Conservation (phyloP, 2,888 invertebrate genomes). For the Nasonia oneida region DNA sequence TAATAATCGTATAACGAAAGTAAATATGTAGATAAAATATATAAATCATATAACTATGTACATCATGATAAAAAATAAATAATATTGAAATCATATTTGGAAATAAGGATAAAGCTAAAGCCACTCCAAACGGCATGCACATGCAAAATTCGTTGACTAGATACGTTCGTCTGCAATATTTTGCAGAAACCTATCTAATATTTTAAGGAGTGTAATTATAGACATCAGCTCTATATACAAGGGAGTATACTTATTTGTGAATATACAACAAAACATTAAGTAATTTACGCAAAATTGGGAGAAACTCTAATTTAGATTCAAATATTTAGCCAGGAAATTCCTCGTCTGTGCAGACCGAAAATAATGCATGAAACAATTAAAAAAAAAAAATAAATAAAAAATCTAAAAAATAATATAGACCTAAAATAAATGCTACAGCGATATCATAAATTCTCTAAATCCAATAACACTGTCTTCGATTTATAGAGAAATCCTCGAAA, state of each 20-base stretch:
- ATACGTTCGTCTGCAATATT: neutral
- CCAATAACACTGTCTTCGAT: neutral
- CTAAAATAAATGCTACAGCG: too few relatives aligned
- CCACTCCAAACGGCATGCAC: constrained; percentile 62
- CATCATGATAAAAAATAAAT: neutral
- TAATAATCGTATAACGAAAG: constrained; percentile 12
- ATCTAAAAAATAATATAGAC: neutral
- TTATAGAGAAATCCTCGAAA: neutral
- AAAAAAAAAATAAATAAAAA: neutral
- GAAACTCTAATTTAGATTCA: neutral
- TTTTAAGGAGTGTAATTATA: neutral
- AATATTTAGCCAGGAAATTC: neutral
- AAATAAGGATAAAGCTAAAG: constrained; percentile 63
- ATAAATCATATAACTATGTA: neutral
- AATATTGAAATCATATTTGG: constrained; percentile 38
- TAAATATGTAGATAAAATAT: constrained; percentile 18
- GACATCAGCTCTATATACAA: neutral
- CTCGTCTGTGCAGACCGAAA: neutral
- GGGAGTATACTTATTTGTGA: neutral
- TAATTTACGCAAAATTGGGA: neutral
- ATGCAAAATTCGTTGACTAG: constrained; percentile 49
- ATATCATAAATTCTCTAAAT: neutral
- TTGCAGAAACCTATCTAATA: neutral
- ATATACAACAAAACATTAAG: neutral
- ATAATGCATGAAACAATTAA: neutral